Conservation (phyloP, 2,797 vertebrate genomes). For the Anomalospiza imberbis region DNA sequence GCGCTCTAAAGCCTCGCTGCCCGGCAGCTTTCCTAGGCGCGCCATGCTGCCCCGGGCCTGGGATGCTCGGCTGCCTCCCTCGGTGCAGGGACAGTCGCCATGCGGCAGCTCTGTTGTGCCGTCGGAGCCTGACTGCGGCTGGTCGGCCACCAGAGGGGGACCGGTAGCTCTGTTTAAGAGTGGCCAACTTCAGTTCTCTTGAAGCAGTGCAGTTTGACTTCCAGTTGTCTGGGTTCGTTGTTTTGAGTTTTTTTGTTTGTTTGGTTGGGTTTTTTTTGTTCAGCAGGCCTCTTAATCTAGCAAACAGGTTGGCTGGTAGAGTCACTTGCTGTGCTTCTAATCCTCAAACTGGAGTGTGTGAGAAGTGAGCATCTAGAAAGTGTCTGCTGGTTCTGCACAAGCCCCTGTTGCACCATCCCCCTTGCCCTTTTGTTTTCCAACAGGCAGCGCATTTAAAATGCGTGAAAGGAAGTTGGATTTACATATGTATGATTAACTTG, state of each 20-base stretch:
- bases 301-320: background rate
- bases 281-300: background rate
- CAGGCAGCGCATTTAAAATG: background rate
- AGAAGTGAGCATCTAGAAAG: background rate
- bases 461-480: background rate
- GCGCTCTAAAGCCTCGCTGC: background rate
- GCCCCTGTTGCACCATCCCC: background rate
- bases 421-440: background rate
- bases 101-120: background rate
- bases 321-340: background rate
- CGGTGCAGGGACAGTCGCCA: fast-evolving
- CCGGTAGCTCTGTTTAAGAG: background rate
- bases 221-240: background rate
- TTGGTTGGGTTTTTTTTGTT: background rate
- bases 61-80: background rate
- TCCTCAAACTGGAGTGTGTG: background rate
- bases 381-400: background rate
- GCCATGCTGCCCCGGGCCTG: fast-evolving
- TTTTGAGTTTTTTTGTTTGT: background rate
- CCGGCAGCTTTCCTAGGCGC: background rate
- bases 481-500: background rate
- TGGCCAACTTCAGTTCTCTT: background rate
- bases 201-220: background rate
- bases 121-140: background rate
- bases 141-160: conserved; percentile 54